A percentile compares a stretch with the other conserved stretches of the same genome.
Evolutionary conservation across 2,113 vertebrate species (phyloP).

Genomic region (Neodon shergylaensis): DNA sequence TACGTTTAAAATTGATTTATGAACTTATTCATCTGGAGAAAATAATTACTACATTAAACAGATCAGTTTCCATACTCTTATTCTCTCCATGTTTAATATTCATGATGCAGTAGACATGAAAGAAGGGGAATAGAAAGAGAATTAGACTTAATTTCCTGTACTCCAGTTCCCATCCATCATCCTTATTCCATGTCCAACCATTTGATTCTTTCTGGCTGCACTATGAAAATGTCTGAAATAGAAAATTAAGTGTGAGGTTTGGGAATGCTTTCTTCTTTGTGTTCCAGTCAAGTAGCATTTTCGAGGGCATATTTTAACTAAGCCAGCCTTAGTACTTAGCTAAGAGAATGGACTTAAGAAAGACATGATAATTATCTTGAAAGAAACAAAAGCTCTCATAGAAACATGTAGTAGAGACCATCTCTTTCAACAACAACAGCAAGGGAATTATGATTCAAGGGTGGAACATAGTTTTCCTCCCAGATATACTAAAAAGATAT

Average conservation of each 20-base stretch:
- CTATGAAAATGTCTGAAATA: background rate
- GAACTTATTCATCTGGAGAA: background rate
- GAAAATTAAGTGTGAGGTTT: background rate
- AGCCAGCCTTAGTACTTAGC: background rate
- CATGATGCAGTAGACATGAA: background rate
- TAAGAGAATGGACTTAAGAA: conserved; percentile 35
- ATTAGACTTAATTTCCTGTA: conserved; percentile 33
- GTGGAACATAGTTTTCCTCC: background rate
- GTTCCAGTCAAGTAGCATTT: conserved; percentile 12
- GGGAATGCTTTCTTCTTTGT: conserved; percentile 8
- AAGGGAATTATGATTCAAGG: background rate
- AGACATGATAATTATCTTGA: conserved; percentile 25
- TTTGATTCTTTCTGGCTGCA: background rate
- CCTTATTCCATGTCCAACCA: background rate
- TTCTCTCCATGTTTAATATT: background rate
- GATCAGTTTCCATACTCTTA: background rate
- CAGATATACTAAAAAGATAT: background rate
- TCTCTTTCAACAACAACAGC: background rate
- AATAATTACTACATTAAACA: conserved; percentile 14
- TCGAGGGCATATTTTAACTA: conserved; percentile 46
- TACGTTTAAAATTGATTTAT: conserved; percentile 3
- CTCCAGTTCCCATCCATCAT: background rate
- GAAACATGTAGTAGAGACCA: conserved; percentile 40
- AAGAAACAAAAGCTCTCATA: conserved; percentile 19
- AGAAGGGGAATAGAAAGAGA: conserved; percentile 37